These are phyloP conservation scores for Limnephilus rhombicus DNA, from an alignment of 2,888 invertebrate species.

Conservation along the genomic window DNA sequence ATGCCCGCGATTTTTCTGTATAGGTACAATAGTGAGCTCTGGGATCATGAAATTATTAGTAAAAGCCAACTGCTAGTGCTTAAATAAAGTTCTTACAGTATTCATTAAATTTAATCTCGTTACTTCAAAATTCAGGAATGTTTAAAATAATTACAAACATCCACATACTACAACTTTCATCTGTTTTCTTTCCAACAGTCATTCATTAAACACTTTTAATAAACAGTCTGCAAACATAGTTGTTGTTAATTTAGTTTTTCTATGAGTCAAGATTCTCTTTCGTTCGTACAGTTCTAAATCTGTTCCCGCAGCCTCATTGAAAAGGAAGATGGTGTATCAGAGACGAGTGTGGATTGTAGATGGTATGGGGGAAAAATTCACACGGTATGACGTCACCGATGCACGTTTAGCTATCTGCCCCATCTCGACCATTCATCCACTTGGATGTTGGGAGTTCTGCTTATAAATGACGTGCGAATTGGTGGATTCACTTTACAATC, in stretches of 20 bases:
- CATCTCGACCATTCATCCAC: background rate
- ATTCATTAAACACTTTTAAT: background rate
- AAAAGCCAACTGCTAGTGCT: no score
- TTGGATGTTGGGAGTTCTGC: background rate
- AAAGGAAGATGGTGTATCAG: background rate
- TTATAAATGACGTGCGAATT: background rate
- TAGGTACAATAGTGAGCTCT: no score
- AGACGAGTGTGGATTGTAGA: background rate
- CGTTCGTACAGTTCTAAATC: background rate
- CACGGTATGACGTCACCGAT: constrained; percentile 19
- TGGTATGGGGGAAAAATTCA: background rate
- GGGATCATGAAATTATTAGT: no score
- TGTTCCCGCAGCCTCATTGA: background rate
- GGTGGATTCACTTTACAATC: background rate
- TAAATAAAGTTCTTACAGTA: no score
- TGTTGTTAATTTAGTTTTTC: background rate
- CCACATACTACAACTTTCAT: background rate
- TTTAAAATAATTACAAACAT: no score
- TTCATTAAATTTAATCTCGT: no score
- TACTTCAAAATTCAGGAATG: no score
- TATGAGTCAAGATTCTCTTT: background rate
- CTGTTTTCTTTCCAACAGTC: background rate
- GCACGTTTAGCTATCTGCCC: constrained; percentile 6
- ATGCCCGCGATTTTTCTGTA: no score
- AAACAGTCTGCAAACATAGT: background rate